Evolutionary conservation across 1,140 invertebrate species (phyloP).

Genomic region (Alviniconcha marisindica): DNA sequence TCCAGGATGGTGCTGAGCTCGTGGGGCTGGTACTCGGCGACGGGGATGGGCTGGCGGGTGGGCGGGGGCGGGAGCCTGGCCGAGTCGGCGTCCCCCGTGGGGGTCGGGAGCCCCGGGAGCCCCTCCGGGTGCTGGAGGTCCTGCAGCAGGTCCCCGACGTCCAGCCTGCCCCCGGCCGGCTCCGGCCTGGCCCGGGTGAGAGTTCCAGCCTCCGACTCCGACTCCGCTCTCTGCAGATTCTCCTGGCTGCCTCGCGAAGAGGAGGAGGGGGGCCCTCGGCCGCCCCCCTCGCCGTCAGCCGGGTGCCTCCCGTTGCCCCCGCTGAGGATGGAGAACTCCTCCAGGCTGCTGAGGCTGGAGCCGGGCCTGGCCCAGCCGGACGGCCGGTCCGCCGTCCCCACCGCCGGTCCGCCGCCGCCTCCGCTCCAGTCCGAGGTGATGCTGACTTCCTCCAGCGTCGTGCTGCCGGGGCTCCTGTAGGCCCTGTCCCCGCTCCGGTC

Average conservation of each 20-base stretch:
- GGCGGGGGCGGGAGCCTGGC: neutral
- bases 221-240: neutral
- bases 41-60: neutral
- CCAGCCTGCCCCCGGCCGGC: too few relatives aligned
- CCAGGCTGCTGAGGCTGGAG: neutral
- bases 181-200: neutral
- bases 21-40: constrained; percentile 41
- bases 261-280: neutral
- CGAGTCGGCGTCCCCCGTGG: neutral
- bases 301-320: neutral
- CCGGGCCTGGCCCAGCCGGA: neutral
- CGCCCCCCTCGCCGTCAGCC: neutral
- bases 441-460: constrained; percentile 28
- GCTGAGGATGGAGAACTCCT: constrained; percentile 18
- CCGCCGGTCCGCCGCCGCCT: neutral
- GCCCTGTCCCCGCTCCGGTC: neutral
- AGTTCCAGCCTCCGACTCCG: neutral
- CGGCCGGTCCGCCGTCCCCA: too few relatives aligned
- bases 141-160: neutral
- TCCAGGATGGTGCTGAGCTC: constrained; percentile 61
- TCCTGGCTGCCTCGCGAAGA: neutral
- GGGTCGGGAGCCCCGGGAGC: neutral
- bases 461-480: constrained; percentile 2
- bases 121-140: neutral
- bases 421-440: constrained; percentile 22